Percentiles rank a stretch among this genome's conserved stretches.
phyloP scores from a whole-genome alignment of 1,140 invertebrate species.

The Lucilia cuprina region DNA sequence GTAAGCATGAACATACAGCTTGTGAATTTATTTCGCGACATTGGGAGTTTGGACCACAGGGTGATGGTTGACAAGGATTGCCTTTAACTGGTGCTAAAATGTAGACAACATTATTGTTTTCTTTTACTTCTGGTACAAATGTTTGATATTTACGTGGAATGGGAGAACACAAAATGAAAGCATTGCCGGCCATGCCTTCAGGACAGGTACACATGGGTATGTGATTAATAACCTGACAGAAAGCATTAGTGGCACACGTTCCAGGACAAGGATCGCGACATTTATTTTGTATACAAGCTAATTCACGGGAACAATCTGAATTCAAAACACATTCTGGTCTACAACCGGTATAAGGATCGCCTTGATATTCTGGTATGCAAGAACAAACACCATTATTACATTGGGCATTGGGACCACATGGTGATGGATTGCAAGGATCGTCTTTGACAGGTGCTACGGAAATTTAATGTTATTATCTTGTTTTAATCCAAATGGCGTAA shows the following conservation, averaged over 20 bases:
- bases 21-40: slow-evolving; percentile 69
- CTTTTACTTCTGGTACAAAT: background rate
- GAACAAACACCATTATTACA: slow-evolving; percentile 77
- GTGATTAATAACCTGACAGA: slow-evolving; percentile 79
- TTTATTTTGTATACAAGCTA: slow-evolving; percentile 81
- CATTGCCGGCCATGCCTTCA: slow-evolving; percentile 77
- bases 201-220: slow-evolving; percentile 78
- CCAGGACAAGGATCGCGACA: slow-evolving; percentile 81
- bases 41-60: slow-evolving; percentile 78
- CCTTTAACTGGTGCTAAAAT: slow-evolving; percentile 62
- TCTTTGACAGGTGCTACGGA: slow-evolving; percentile 63
- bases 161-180: slow-evolving; percentile 62
- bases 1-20: slow-evolving; percentile 69
- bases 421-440: slow-evolving; percentile 72
- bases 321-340: slow-evolving; percentile 84
- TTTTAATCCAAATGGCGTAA: background rate
- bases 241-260: slow-evolving; percentile 78
- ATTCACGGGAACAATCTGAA: slow-evolving; percentile 76
- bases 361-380: slow-evolving; percentile 80
- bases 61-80: slow-evolving; percentile 76
- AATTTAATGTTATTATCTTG: slow-evolving; percentile 58
- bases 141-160: slow-evolving; percentile 66
- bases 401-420: slow-evolving; percentile 77
- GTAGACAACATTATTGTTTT: slow-evolving; percentile 62
- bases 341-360: slow-evolving; percentile 83